These are phyloP conservation scores for Raja brachyura DNA, from an alignment of 2,113 vertebrate genomes.

Conservation along the genomic window DNA sequence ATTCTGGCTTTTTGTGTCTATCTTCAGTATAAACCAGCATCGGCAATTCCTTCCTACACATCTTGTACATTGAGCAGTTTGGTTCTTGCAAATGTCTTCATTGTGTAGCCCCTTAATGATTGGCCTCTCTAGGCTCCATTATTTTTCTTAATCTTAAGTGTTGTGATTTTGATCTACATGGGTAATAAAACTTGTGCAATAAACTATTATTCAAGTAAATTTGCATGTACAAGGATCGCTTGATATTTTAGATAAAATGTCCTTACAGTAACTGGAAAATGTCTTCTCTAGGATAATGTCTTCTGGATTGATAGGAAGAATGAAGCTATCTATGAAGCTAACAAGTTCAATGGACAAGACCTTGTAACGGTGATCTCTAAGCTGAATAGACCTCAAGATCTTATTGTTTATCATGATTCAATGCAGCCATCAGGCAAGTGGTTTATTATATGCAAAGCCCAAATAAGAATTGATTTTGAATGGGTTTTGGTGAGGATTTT, in stretches of 20 bases:
- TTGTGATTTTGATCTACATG: neutral
- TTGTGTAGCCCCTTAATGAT: neutral
- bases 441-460: neutral
- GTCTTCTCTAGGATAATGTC: slow-evolving; percentile 11
- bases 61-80: neutral
- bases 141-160: neutral
- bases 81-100: neutral
- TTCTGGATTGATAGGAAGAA: slow-evolving; percentile 20
- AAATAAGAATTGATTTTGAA: too few relatives aligned
- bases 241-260: neutral
- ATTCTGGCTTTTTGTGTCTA: too few relatives aligned
- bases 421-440: slow-evolving; percentile 9
- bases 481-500: too few relatives aligned
- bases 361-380: neutral
- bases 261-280: neutral
- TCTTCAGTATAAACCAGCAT: too few relatives aligned
- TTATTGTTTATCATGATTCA: slow-evolving; percentile 21
- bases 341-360: slow-evolving; percentile 1
- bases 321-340: slow-evolving; percentile 21
- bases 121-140: neutral
- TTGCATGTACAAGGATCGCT: neutral
- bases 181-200: too few relatives aligned
- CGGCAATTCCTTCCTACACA: too few relatives aligned
- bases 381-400: slow-evolving; percentile 5
- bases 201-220: too few relatives aligned